Base-by-base conservation (phyloP, 1,140 invertebrate species). In the Lepidurus couesii region DNA sequence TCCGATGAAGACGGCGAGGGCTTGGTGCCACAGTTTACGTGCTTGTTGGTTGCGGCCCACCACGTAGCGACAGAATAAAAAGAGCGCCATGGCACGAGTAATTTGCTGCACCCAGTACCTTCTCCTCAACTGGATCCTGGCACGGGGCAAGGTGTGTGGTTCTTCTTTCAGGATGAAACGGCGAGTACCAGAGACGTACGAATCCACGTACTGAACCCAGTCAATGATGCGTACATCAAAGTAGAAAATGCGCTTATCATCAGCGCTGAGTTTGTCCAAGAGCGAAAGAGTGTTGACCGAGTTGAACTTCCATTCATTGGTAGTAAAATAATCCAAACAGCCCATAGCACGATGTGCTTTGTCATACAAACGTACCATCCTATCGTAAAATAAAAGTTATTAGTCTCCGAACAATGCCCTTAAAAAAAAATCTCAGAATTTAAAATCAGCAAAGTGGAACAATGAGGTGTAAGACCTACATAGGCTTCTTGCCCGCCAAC, bases 121-220 rank as follows among this genome's bases (percentile, higher is more conserved):
- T 86, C 92, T 82, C 43, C 74, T 81, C 7, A 84, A 74, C n/a
- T 82, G 81, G 76, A 80, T 81, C n/a, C 84, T 78, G 1, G 84
- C 84, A 8, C 91, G 90, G 13, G 94, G 93, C 42, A 97, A 84
- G 2, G 92, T 93, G 74, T 92, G 91, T 53, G 93, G 92, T n/a
- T 88, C 89, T 83, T 95, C 94, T 80, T 95, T 93, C 0, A 96
- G 84, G 78, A 96, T 91, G 81, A 91, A 92, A 65, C 92, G 86
- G 74, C 94, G 86, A 9, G 90, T 88, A 1, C 92, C 93, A 47
- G 91, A 85, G 21, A 94, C 90, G 81, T 94, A 95, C 77, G 87
- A 84, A 16, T 88, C 85, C 74, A 95, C 86, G 82, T 92, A 95
- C 0, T 85, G 82, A 47, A 89, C 87, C 91, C 92, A 95, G 79